Evolutionary conservation across 2,113 vertebrate species (phyloP).

Genomic region (Apistogramma diplotaenia): DNA sequence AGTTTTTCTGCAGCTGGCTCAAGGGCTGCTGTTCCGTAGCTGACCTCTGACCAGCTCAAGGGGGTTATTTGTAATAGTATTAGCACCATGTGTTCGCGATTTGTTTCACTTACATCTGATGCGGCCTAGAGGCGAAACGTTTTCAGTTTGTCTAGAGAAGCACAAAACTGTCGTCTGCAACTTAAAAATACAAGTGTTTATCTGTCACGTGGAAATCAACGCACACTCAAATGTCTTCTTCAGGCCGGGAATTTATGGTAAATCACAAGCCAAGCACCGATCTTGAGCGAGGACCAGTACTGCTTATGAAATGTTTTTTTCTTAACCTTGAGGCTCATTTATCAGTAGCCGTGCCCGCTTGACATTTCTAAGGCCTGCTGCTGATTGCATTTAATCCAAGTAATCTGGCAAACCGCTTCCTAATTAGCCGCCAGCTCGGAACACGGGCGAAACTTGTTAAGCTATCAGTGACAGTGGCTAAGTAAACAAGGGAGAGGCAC

Average conservation of each 20-base stretch:
- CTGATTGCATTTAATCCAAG: slow-evolving; percentile 50
- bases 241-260: background rate
- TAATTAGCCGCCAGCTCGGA: slow-evolving; percentile 52
- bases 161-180: background rate
- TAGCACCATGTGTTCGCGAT: background rate
- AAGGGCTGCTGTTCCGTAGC: slow-evolving; percentile 6
- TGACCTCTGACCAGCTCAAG: slow-evolving; percentile 11
- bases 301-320: background rate
- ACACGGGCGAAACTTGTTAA: slow-evolving; percentile 32
- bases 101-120: background rate
- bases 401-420: slow-evolving; percentile 28
- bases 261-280: background rate
- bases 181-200: background rate
- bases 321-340: slow-evolving; percentile 30
- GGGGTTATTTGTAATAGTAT: background rate
- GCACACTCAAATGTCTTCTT: background rate
- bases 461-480: slow-evolving; percentile 15
- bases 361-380: slow-evolving; percentile 33
- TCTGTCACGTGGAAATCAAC: background rate
- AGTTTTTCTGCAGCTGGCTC: background rate
- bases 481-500: background rate
- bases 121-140: background rate
- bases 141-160: background rate
- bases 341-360: slow-evolving; percentile 14
- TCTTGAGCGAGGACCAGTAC: slow-evolving; percentile 1